Evolutionary conservation across 2,888 invertebrate genomes (phyloP), one percentile per base, ranked within the genome.

Genomic region (Xanthia togata): DNA sequence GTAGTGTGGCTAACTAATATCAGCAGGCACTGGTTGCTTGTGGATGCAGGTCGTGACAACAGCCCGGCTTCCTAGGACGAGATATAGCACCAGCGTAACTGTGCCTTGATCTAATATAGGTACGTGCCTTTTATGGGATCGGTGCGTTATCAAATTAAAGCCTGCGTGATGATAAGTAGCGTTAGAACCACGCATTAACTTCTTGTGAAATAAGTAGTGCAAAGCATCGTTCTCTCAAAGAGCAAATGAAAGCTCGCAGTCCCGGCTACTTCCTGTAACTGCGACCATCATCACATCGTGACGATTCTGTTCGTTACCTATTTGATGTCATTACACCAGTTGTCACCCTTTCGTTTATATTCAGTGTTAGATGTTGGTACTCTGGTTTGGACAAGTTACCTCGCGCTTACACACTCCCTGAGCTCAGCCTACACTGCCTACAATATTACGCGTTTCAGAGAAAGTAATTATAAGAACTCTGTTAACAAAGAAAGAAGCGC

Each of bases 21-120:
- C 26, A 57, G 31, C 31, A 14, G n/a, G 26, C n/a, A 65, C 47
- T 31, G 55, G 26, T 2, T 62, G 64, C 44, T 70, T 57, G 81
- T 80, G 60, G 6, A 73, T 59, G 73, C 81, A 67, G 35, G 38
- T 73, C 60, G 55, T 41, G 41, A 26, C 68, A 38, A 4, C 38
- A 14, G n/a, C 35, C 41, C 38, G 72, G 78, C 72, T 67, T 78
- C 23, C 78, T 35, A 41, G 63, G 44, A 17, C 53, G 41, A 59
- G 41, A 23, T 38, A 31, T 6, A 81, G 77, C 78, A 57, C 68
- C 50, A 55, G 31, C 63, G 55, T 78, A 62, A 73, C 77, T 70
- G 80, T 70, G 62, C 70, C 76, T 80, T 76, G 80, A 62, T 57
- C 76, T 62, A 80, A 55, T 78, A 62, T 76, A n/a, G n/a, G n/a